These are phyloP conservation scores for Anniella stebbinsi DNA, from an alignment of 2,797 vertebrate genomes.

Conservation along the genomic window DNA sequence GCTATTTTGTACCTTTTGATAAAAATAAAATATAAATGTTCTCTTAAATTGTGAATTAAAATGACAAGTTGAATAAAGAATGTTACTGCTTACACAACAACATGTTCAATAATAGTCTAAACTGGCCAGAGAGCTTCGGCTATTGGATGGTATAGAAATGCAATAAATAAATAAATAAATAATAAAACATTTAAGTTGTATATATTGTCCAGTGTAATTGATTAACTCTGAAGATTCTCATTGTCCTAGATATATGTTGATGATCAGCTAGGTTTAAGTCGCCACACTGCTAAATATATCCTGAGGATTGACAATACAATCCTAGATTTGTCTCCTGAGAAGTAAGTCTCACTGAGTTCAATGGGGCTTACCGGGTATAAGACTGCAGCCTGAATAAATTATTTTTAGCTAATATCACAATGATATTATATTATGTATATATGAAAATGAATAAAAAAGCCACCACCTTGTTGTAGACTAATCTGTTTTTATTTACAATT, in stretches of 20 bases:
- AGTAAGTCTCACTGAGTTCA: too few species aligned
- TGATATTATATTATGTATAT: conserved; percentile 50
- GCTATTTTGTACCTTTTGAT: neutral
- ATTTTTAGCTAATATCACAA: conserved; percentile 20
- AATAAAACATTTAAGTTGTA: conserved; percentile 43
- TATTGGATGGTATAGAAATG: too few species aligned
- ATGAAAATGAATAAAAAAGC: conserved; percentile 80
- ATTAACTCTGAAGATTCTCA: conserved; percentile 59
- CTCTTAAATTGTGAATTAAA: conserved; percentile 13
- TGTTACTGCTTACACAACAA: conserved; percentile 41
- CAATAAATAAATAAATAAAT: too few species aligned
- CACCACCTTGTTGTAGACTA: conserved; percentile 83
- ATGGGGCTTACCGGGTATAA: too few species aligned
- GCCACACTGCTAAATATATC: conserved; percentile 76
- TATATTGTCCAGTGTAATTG: conserved; percentile 45
- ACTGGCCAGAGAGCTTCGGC: too few species aligned
- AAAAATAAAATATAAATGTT: conserved; percentile 53
- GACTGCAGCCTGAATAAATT: neutral
- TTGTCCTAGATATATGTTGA: conserved; percentile 60
- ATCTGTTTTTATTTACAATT: conserved; percentile 98
- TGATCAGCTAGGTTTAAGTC: conserved; percentile 73
- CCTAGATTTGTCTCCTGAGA: too few species aligned
- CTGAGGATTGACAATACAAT: neutral
- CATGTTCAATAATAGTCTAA: conserved; percentile 43
- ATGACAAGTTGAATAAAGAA: conserved; percentile 3